Base-by-base conservation (phyloP, 2,888 invertebrate genomes). In the Dione vanillae region DNA sequence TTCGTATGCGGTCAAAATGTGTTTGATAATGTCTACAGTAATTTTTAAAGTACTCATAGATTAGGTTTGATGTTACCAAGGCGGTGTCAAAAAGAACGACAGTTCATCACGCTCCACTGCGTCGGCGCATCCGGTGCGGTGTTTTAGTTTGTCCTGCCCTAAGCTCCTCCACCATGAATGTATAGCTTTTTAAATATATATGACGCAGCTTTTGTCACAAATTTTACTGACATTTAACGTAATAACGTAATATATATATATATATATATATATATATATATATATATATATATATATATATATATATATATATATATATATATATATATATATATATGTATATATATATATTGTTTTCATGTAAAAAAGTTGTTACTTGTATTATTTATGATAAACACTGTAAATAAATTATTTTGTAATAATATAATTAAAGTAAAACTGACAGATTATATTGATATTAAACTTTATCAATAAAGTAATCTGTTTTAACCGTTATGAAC, bases 91-190 rank as follows among this genome's bases (percentile, higher is more conserved):
- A 85, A 83, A 83, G 80, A 79, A 81, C 78, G 81, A 78, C 79
- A 80, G 79, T 78, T 77, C 78, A 78, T 78, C 84, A 84, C 84
- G 89, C 83, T 85, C 83, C 81, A 82, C 71, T 84, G 87, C 74
- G 81, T 80, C 78, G 74, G 78, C 81, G 81, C 83, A 87, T 89
- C 89, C 89, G 89, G 87, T 78, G 79, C 76, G 77, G 75, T 59
- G 70, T 51, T 40, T 65, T 52, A 54, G 65, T 69, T 67, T 52
- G 72, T 65, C 73, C 78, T 70, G 71, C 69, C 75, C 71, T 68
- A 69, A 69, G 74, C 67, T 68, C 64, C 45, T 58, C 27, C 56
- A 71, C 58, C 67, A 65, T 72, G 77, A 76, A 78, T 75, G 79
- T 76, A 74, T 76, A 77, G 75, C 74, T 73, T 58, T 65, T 58